phyloP scores from a whole-genome alignment of 2,888 invertebrate species.

The Gerris lacustris region DNA sequence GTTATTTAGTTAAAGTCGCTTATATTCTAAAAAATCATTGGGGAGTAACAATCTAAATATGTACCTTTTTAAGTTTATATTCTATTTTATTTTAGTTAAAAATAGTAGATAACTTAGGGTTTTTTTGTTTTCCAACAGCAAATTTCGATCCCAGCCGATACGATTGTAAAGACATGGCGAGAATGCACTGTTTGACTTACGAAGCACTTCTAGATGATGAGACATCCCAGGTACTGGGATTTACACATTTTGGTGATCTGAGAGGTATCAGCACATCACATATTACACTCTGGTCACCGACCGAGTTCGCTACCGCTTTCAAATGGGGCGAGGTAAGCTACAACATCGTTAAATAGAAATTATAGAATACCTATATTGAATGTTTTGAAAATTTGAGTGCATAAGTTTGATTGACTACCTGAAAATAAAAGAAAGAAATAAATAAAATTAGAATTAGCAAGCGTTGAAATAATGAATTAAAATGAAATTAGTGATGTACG shows the following conservation, averaged over 20 bases:
- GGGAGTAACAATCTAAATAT: too few species aligned
- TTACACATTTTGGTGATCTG: conserved; percentile 66
- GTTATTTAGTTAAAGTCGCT: too few species aligned
- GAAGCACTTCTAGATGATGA: conserved; percentile 72
- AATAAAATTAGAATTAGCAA: too few species aligned
- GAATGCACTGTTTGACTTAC: conserved; percentile 61
- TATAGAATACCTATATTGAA: conserved; percentile 7
- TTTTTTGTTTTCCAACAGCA: conserved; percentile 39
- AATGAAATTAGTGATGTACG: too few species aligned
- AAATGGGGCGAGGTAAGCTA: conserved; percentile 58
- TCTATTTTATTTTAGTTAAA: too few species aligned
- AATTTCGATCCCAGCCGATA: conserved; percentile 66
- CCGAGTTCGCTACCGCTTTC: conserved; percentile 55
- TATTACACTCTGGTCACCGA: conserved; percentile 62
- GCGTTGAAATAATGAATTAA: too few species aligned
- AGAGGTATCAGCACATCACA: conserved; percentile 61
- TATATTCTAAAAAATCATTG: too few species aligned
- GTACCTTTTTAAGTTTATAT: too few species aligned
- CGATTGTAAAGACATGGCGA: conserved; percentile 64
- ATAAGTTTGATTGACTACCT: too few species aligned
- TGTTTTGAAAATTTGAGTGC: too few species aligned
- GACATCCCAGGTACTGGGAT: conserved; percentile 63
- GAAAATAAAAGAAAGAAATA: too few species aligned
- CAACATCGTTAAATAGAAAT: conserved; percentile 15
- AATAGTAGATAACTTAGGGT: too few species aligned